These are phyloP conservation scores for Sylvilagus bachmani DNA, from an alignment of 2,113 vertebrate species.

Conservation along the genomic window DNA sequence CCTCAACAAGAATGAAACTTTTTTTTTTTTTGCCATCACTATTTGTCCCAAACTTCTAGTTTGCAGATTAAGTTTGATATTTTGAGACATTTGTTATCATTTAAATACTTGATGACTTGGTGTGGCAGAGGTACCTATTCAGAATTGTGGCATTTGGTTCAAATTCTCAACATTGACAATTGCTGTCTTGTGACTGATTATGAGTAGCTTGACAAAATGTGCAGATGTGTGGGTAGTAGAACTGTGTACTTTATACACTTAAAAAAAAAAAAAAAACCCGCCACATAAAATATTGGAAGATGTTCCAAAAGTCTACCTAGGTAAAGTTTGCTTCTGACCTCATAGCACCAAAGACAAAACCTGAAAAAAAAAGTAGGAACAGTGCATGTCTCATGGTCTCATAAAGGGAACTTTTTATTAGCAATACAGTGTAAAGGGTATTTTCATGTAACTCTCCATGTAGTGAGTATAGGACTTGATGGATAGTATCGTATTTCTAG, in stretches of 20 bases:
- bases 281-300: constrained; percentile 30
- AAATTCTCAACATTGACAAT: background rate
- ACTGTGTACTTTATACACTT: background rate
- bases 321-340: constrained; percentile 39
- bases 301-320: background rate
- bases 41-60: background rate
- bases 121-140: background rate
- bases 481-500: background rate
- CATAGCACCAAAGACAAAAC: constrained; percentile 6
- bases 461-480: constrained; percentile 37
- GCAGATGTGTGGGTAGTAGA: background rate
- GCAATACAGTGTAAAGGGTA: background rate
- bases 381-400: constrained; percentile 17
- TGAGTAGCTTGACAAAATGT: constrained; percentile 23
- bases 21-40: background rate
- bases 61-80: constrained; percentile 54
- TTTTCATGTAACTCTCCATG: background rate
- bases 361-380: background rate
- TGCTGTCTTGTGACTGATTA: background rate
- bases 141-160: constrained; percentile 50
- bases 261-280: background rate
- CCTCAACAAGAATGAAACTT: background rate
- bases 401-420: constrained; percentile 5
- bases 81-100: constrained; percentile 39
- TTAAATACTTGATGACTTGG: constrained; percentile 8